These are phyloP conservation scores for Brachynemurus nebulosus DNA, from an alignment of 2,888 invertebrate genomes.

Conservation along the genomic window DNA sequence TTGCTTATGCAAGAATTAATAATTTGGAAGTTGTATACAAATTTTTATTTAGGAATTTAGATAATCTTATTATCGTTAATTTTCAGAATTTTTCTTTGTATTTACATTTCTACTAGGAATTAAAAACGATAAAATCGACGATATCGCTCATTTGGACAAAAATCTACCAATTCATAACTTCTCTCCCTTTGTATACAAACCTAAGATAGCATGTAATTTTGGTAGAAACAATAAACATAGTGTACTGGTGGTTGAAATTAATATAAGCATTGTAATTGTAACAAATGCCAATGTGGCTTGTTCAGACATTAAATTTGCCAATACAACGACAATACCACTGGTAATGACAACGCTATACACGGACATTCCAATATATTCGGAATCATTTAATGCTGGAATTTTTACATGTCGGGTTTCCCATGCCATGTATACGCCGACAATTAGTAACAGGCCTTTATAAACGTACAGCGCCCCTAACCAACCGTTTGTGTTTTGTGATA, in stretches of 20 bases:
- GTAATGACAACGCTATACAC: slow-evolving; percentile 86
- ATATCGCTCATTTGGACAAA: too few species aligned
- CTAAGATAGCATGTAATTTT: slow-evolving; percentile 62
- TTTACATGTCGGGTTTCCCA: slow-evolving; percentile 91
- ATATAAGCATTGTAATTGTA: slow-evolving; percentile 67
- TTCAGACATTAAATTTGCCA: slow-evolving; percentile 78
- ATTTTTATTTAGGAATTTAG: too few species aligned
- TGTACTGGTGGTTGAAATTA: slow-evolving; percentile 76
- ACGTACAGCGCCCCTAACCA: slow-evolving; percentile 85
- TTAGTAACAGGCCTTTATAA: slow-evolving; percentile 75
- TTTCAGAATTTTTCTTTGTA: too few species aligned
- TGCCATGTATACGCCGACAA: slow-evolving; percentile 90
- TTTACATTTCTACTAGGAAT: too few species aligned
- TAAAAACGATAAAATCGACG: too few species aligned
- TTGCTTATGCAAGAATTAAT: too few species aligned
- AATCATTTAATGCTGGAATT: slow-evolving; percentile 83
- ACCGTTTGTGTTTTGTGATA: slow-evolving; percentile 72
- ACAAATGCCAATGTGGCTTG: slow-evolving; percentile 67
- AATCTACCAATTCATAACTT: too few species aligned
- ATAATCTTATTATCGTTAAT: too few species aligned
- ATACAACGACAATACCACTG: slow-evolving; percentile 71
- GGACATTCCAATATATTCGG: slow-evolving; percentile 85
- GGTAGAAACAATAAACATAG: slow-evolving; percentile 76
- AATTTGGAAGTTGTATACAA: too few species aligned
- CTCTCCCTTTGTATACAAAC: too few species aligned